Base-by-base conservation (phyloP, 2,113 vertebrate genomes). In the Rhabdomys dilectus region DNA sequence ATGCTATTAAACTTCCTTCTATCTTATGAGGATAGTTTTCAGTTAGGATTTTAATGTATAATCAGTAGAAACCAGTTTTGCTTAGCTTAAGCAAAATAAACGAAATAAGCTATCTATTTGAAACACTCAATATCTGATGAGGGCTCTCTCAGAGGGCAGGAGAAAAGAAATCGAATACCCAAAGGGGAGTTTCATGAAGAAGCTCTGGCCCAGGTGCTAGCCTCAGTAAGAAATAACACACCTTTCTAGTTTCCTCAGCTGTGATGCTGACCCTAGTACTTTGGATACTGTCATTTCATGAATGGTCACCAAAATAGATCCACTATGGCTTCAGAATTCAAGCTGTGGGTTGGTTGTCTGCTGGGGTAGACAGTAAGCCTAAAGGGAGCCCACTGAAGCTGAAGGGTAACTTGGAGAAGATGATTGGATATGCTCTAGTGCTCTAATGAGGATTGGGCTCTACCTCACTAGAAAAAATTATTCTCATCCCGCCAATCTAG, bases 81-180 rank as follows among this genome's bases (percentile, higher is more conserved):
- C 48, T n/a, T 31, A 89, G 58, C 36, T 62, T 77, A 77, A 70
- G 70, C 39, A 76, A 94, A 92, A 45, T 13, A 75, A 96, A 60
- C 12, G 85, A 80, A n/a, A 56, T 21, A 81, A 81, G 64, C 4
- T 39, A n/a, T 24, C 64, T 81, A 58, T 60, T 80, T 29, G 22
- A 92, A 82, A 93, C 60, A 64, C 0, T n/a, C 31, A 36, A 11
- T 56, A 39, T 7, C 42, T 93, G 17, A 17, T 9, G 53, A 58
- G 62, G 56, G 51, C 60, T 91, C 70, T 90, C 58, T 48, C 21
- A 24, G 31, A 95, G 16, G 80, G 39, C 24, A 22, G 34, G 21
- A 26, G 15, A 53, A 15, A 26, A 62, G 62, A 48, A 39, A 45
- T 42, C 64, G 12, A 42, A 10, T 31, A 39, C 1, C 73, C 29